Conservation (phyloP, 37 sponge, comb jelly and placozoan species). For the Hormiphora californensis region DNA sequence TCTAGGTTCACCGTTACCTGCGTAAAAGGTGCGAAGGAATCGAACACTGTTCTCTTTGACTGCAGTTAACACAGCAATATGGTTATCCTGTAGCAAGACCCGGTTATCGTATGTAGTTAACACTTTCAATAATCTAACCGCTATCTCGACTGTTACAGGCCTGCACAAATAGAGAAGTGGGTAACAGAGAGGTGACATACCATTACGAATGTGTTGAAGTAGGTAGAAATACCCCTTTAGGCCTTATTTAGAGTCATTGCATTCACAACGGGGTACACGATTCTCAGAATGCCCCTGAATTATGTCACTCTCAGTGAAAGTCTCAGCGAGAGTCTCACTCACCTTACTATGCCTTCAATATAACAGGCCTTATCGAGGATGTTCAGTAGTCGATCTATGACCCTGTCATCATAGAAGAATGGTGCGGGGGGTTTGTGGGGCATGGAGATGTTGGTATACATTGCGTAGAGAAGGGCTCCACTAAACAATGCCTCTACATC, state of each 20-base stretch:
- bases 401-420: constrained; percentile 35
- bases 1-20: constrained; percentile 1
- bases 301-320: no score
- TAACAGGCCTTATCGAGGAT: constrained; percentile 29
- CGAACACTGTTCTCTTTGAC: constrained; percentile 12
- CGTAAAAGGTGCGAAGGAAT: constrained; percentile 43
- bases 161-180: neutral
- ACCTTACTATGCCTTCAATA: constrained; percentile 9
- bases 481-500: constrained; percentile 45
- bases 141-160: constrained; percentile 39
- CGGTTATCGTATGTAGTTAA: constrained; percentile 21
- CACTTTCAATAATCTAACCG: constrained; percentile 7
- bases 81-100: constrained; percentile 25
- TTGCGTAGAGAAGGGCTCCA: constrained; percentile 36
- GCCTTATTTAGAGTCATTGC: no score
- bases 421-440: constrained; percentile 38
- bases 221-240: no score
- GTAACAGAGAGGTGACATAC: no score
- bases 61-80: constrained; percentile 24
- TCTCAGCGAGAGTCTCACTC: neutral
- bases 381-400: constrained; percentile 5
- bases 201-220: no score
- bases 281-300: no score
- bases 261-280: no score
- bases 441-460: constrained; percentile 39